Base-by-base conservation (phyloP, 2,888 invertebrate genomes). In the Eledone cirrhosa region DNA sequence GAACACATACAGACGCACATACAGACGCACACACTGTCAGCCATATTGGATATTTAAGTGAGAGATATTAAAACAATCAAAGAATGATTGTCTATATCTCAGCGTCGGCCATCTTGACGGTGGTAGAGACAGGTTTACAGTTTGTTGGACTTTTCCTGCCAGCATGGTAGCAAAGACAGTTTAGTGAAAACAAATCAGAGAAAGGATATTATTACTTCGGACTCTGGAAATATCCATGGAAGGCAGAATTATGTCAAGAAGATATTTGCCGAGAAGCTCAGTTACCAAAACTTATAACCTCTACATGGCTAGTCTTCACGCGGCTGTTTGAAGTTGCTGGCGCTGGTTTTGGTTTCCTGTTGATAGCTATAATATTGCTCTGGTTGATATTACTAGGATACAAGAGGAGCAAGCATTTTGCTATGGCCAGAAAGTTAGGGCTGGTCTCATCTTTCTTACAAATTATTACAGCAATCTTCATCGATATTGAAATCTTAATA, bases 81-180 rank as follows among this genome's bases (percentile, higher is more conserved):
- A 41, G 22, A 63, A 76, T 76, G 76, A 48, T 76, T 24, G 29
- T 76, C 2, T 76, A 47, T 48, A 48, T 76, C 0, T 47, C 76
- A n/a, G 47, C 48, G 5, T 47, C 76, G 2, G 76, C 76, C 16
- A 76, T 76, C 14, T 48, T 76, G 8, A 76, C 76, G 1, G 76
- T 76, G 27, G 27, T 76, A 14, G 76, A 47, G 0, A 76, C 76
- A 16, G 76, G 76, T 47, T 48, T 76, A 13, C 76, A 76, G 27
- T 76, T 76, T 48, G 76, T 76, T 27, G 76, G 76, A 22, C 29
- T 76, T 24, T 76, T 76, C 8, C 27, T 76, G 48, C 76, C 76
- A 29, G 47, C 48, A 14, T 76, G 76, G 76, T 76, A 48, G 76
- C 47, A 29, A 27, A 31, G 31, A 4, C 31, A 19, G 8, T 67